phyloP scores from a whole-genome alignment of 2,888 invertebrate genomes.

The Habroteleia sp. region DNA sequence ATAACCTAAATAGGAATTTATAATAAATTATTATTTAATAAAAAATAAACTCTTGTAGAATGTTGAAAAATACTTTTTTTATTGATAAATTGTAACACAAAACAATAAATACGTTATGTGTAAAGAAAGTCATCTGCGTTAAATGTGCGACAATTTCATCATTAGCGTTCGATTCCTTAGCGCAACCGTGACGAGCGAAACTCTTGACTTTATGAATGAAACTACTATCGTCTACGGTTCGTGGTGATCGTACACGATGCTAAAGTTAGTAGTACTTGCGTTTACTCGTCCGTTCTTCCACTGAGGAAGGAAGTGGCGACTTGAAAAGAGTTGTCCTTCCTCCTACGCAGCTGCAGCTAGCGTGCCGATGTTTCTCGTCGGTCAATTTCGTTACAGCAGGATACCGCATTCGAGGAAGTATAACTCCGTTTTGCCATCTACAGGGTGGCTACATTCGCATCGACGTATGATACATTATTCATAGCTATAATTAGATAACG shows the following conservation, averaged over 20 bases:
- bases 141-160: constrained; percentile 35
- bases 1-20: too few relatives aligned
- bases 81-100: too few relatives aligned
- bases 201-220: constrained; percentile 78
- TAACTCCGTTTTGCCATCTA: constrained; percentile 72
- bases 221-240: constrained; percentile 69
- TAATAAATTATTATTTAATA: too few relatives aligned
- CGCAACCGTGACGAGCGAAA: constrained; percentile 65
- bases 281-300: constrained; percentile 73
- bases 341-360: constrained; percentile 66
- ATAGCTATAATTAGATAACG: constrained; percentile 72
- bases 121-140: too few relatives aligned
- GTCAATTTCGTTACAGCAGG: constrained; percentile 75
- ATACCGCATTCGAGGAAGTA: constrained; percentile 77
- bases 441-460: constrained; percentile 74
- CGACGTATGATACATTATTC: constrained; percentile 75
- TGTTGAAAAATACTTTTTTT: too few relatives aligned
- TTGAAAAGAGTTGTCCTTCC: constrained; percentile 73
- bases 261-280: constrained; percentile 71
- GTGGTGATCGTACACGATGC: constrained; percentile 48
- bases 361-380: constrained; percentile 63
- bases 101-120: too few relatives aligned
- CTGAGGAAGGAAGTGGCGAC: constrained; percentile 74
- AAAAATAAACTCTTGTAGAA: too few relatives aligned
- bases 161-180: constrained; percentile 51